Base-by-base conservation (phyloP, 2,797 vertebrate genomes). In the Eptatretus atami region DNA sequence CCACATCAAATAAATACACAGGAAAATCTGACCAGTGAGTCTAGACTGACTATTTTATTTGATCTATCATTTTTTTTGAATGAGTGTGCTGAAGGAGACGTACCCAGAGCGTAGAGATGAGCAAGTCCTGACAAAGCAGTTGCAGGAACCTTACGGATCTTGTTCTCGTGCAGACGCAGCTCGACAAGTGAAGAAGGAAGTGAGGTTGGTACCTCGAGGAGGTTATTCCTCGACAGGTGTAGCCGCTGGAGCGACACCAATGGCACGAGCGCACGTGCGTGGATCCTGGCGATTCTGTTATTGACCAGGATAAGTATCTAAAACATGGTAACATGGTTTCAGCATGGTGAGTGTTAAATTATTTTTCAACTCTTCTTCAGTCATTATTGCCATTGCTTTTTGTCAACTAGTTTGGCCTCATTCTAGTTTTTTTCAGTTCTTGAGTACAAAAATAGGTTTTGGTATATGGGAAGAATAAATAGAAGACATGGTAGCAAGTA, bases 51-150 rank as follows among this genome's bases (percentile, higher is more conserved):
- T 5, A 44, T 44, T 44, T 44, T 8, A 5, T 44, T 44, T 44
- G 4, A 44, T 44, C 4, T 44, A 44, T 44, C 31, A 1, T 4
- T 44, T 44, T n/a, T n/a, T 44, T 1, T 44, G 31, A 44, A 61
- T 12, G 57, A 61, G 57, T 25, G 12, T 12, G n/a, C 57, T 61
- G n/a, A n/a, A n/a, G 57, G 57, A 25, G 10, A 61, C 76, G 73
- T 68, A 90, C 85, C 85, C 68, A 90, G 85, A 75, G 83, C 85
- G 75, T 90, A 84, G 81, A 88, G 81, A 69, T 69, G 81, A 24
- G 71, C 71, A 66, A 87, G 77, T 60, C 80, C 79, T 1, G 77
- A 72, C 67, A 90, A 88, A 52, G 80, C 73, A 13, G 78, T 81
- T 68, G 77, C 77, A 31, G 75, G 70, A 70, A 90, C 76, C 70